A percentile compares a stretch with the other conserved stretches of the same genome.
phyloP scores from a whole-genome alignment of 2,113 vertebrate species.

The Syngnathus floridae region DNA sequence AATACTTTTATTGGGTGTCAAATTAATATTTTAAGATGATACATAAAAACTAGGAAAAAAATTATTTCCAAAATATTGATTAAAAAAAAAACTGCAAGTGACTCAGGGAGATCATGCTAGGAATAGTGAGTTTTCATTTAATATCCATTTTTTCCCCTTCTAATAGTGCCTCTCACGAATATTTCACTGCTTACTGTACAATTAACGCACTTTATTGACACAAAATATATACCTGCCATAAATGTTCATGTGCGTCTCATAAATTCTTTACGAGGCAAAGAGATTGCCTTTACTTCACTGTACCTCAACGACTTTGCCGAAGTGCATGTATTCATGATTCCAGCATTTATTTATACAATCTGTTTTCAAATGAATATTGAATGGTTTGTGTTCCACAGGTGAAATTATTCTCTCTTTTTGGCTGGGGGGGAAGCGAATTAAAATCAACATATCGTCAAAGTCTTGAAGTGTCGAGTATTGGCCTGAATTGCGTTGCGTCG shows the following conservation, averaged over 20 bases:
- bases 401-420: background rate
- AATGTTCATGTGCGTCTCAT: background rate
- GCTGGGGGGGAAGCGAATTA: background rate
- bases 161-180: background rate
- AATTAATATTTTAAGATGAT: no score
- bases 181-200: background rate
- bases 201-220: background rate
- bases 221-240: background rate
- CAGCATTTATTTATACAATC: constrained; percentile 21
- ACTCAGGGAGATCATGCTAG: background rate
- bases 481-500: constrained; percentile 10
- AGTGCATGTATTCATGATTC: constrained; percentile 13
- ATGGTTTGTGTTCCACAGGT: constrained; percentile 19
- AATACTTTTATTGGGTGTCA: no score
- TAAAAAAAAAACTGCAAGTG: background rate
- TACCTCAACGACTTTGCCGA: background rate
- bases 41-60: no score
- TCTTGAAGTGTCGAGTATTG: constrained; percentile 45
- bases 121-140: background rate
- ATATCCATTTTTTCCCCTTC: background rate
- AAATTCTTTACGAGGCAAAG: constrained; percentile 8
- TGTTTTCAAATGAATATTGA: constrained; percentile 27
- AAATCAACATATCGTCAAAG: constrained; percentile 8
- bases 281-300: background rate
- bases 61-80: no score